Evolutionary conservation across 1,140 invertebrate species (phyloP), one percentile per base, ranked within the genome.

Genomic region (Homalodisca vitripennis): DNA sequence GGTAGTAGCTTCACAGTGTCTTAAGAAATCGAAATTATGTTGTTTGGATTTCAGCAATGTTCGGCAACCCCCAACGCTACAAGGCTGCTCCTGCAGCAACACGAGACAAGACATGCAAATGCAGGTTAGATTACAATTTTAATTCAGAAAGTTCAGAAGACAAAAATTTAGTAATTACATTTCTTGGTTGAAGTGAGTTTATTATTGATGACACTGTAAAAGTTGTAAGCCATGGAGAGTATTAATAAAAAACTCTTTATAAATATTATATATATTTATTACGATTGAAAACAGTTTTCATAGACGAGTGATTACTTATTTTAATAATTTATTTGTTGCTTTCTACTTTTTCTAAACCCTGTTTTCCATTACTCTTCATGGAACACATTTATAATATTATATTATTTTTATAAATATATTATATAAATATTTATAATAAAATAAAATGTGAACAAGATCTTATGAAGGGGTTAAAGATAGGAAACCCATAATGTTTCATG

Each of bases 61-160:
- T 73, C 27, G 74, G 74, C 22, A 74, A 74, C 48, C 74, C 74
- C 6, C 68, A 74, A 20, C 30, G 74, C 20, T 74, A 73, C 30
- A 46, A 71, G 22, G 74, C 69, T 17, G 70, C 67, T 17, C n/a
- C 72, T 74, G 17, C 72, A 70, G n/a, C 71, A 70, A 13, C 65
- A 73, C 24, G 74, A 74, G 17, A 70, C 72, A 30, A 69, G 74
- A 63, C 69, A 74, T 32, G 74, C 74, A 6, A 73, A 73, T 51
- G 74, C 74, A 72, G 74, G 74, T 74, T 27, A 20, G 62, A 2
- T n/a, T 64, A 1, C 24, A 1, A 6, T 13, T 46, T 30, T 30
- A 6, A 55, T 46, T 12, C 29, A 24, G 1, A 69, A 27, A 14
- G 2, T 55, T 22, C n/a, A 29, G 2, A 6, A 13, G 3, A 47